Conservation (phyloP, 1,140 invertebrate species). For the Zaprionus davidi region DNA sequence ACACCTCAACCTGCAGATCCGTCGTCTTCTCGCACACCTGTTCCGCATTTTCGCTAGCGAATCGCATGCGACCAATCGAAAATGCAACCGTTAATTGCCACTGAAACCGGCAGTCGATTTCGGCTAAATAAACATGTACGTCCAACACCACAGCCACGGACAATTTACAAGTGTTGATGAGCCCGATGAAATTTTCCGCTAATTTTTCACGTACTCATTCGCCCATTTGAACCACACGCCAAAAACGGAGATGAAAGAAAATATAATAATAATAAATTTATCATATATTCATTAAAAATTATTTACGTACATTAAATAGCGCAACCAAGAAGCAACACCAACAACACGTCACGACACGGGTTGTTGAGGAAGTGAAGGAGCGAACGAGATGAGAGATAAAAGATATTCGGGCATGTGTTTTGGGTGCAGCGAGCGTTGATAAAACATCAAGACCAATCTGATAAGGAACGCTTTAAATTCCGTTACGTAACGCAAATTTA, state of each 20-base stretch:
- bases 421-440: slow-evolving; percentile 66
- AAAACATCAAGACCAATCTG: slow-evolving; percentile 80
- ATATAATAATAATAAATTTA: slow-evolving; percentile 52
- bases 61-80: slow-evolving; percentile 45
- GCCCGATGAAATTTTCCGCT: slow-evolving; percentile 67
- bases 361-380: slow-evolving; percentile 17
- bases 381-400: slow-evolving; percentile 29
- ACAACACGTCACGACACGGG: slow-evolving; percentile 7
- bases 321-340: slow-evolving; percentile 34
- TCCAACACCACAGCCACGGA: slow-evolving; percentile 41
- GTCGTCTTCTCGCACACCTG: neutral
- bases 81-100: slow-evolving; percentile 53
- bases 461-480: slow-evolving; percentile 83
- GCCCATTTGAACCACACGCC: slow-evolving; percentile 49
- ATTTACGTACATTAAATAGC: slow-evolving; percentile 68
- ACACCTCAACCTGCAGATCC: neutral
- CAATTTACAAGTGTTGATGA: slow-evolving; percentile 64
- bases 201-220: slow-evolving; percentile 71
- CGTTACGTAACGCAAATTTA: slow-evolving; percentile 84
- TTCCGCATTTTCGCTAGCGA: slow-evolving; percentile 20
- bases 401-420: slow-evolving; percentile 31
- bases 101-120: slow-evolving; percentile 27
- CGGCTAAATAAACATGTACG: slow-evolving; percentile 42
- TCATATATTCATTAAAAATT: slow-evolving; percentile 80
- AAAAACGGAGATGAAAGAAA: slow-evolving; percentile 24